phyloP scores from a whole-genome alignment of 2,888 invertebrate genomes.

The Calliphora vomitoria region DNA sequence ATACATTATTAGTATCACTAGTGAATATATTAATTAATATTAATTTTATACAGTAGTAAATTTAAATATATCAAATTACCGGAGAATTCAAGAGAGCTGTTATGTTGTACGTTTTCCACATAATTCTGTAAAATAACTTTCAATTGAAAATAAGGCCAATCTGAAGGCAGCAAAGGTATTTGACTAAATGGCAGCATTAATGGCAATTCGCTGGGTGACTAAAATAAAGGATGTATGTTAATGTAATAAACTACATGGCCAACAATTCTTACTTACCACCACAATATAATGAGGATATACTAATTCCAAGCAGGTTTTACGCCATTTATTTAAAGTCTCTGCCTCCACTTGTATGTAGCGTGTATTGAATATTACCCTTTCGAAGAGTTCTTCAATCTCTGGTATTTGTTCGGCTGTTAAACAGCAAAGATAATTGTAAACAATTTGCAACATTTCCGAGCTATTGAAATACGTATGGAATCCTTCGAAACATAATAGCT shows the following conservation, averaged over 20 bases:
- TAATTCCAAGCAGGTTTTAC: conserved; percentile 85
- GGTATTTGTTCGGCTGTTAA: conserved; percentile 86
- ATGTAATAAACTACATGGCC: not conserved
- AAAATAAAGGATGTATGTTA: conserved; percentile 11
- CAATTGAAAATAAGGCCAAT: conserved; percentile 92
- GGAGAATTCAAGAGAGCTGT: conserved; percentile 75
- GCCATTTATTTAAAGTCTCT: conserved; percentile 85
- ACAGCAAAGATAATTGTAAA: conserved; percentile 87
- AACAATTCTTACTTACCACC: conserved; percentile 78
- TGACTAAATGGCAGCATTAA: conserved; percentile 86
- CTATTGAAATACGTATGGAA: conserved; percentile 79
- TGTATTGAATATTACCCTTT: conserved; percentile 87
- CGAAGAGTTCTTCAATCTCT: conserved; percentile 87
- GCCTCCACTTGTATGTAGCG: conserved; percentile 86
- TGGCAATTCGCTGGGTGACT: conserved; percentile 84
- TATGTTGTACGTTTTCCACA: conserved; percentile 80
- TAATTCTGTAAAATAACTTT: conserved; percentile 82
- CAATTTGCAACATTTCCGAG: conserved; percentile 82
- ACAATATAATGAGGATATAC: conserved; percentile 85
- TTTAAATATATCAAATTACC: conserved; percentile 71
- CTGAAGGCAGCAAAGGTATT: conserved; percentile 89
- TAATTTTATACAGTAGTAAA: not conserved
- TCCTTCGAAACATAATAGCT: conserved; percentile 80
- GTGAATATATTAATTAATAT: not conserved
- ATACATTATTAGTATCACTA: not conserved